Base-by-base conservation (phyloP, 1,140 invertebrate species). In the Drosophila pseudoobscura region DNA sequence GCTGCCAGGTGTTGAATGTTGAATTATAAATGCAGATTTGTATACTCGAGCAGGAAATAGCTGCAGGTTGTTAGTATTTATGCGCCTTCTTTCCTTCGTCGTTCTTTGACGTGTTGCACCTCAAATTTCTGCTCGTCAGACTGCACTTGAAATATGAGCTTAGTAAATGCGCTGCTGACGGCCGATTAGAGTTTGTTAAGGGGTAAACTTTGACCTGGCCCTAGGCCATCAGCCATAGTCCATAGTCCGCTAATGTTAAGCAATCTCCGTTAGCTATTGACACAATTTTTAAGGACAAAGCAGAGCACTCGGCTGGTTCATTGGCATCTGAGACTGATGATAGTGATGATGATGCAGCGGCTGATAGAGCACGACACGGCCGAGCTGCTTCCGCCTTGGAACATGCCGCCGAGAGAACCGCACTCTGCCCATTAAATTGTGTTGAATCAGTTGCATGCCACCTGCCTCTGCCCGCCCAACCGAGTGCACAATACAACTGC, bases 11-110 rank as follows among this genome's bases (percentile, higher is more conserved):
- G 46, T 54, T 39, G 45, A 50, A 13, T 57, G 15, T 55, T 66
- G 51, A 59, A 75, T 73, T 75, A 75, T 75, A 74, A 73, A 75
- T 66, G 61, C 49, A 66, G 72, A 75, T 74, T 75, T 74, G 69
- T 75, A 57, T 73, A 52, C 73, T 73, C 50, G 52, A 73, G 73
- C 49, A 61, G 61, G 65, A 66, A 75, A 75, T 74, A 68, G 69
- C 73, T 68, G 56, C 56, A 66, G 56, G 73, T 53, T 60, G 55
- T 39, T 39, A 39, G 35, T 53, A 65, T 72, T 75, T 66, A 73
- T 73, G 55, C 49, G 54, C 50, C n/a, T 52, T 15, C 15, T 15
- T 15, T 15, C 15, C 15, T 15, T 4, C 24, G 24, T 5, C 35
- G 8, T 35, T 50, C 29, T 43, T 13, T 53, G 49, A 22, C 7